Evolutionary conservation across 2,888 invertebrate genomes (phyloP), one percentile per base, ranked within the genome.

Genomic region (Drosophila prolongata): DNA sequence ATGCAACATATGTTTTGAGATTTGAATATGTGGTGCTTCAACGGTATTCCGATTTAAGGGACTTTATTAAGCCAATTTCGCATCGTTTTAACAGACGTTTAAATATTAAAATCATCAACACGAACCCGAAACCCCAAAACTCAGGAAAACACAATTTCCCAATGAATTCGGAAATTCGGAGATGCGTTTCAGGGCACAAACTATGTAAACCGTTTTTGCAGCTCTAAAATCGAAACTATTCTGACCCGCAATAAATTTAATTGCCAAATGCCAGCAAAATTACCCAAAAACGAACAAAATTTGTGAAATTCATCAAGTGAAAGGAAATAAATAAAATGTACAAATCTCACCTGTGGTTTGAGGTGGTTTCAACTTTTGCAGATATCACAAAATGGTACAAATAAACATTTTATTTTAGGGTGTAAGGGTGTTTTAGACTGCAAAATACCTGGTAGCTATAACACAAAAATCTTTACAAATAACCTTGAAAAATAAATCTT

Each of bases 281-380:
- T 59, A 11, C 4, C 5, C 24, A 50, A 44, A 30, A 61, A 11
- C 38, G 30, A 61, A 46, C 30, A 14, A 19, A 61, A 30, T 47
- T 40, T 64, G 46, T 64, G 19, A 19, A 61, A 30, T 47, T 40
- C 53, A 54, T 64, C 35, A 53, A 24, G 46, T 43, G 11, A 64
- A 64, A 62, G 52, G 44, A 34, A 53, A 34, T 52, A 65, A 66
- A 64, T 54, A 46, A 66, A 66, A 46, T 53, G 35, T 56, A 3
- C 13, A 64, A 57, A 74, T 69, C 49, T 65, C 55, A 74, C 64
- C 59, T 76, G 74, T 58, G 56, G 60, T 35, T 47, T 10, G 34
- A 30, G 30, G 53, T 44, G 44, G 42, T 46, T 42, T 37, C n/a
- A 6, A 37, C 14, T 16, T 37, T 19, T 34, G 52, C 49, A 57